Evolutionary conservation across 2,797 vertebrate genomes (phyloP).

Genomic region (Cossypha niveicapilla): DNA sequence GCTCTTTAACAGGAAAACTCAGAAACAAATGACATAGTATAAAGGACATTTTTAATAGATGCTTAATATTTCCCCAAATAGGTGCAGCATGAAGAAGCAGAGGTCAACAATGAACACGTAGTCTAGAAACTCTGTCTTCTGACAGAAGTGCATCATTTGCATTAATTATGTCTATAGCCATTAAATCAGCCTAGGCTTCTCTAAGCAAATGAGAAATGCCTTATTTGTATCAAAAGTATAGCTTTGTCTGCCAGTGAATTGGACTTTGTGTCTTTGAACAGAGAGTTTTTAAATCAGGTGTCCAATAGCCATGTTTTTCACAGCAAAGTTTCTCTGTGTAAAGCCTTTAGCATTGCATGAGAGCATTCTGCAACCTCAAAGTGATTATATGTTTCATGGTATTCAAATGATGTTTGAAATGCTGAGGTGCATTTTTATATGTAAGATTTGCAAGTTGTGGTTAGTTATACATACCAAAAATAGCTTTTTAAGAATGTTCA

Average conservation of each 20-base stretch:
- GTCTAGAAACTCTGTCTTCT: background rate
- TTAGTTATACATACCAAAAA: background rate
- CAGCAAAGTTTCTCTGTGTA: background rate
- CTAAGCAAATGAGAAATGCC: background rate
- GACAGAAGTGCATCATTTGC: background rate
- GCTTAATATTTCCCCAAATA: background rate
- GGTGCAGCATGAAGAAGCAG: background rate
- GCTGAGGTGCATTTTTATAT: background rate
- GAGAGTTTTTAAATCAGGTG: background rate
- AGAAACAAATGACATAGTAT: background rate
- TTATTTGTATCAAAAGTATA: background rate
- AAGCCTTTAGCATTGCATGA: background rate
- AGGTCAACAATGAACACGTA: fast-evolving
- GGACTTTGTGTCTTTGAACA: background rate
- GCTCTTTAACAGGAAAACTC: background rate
- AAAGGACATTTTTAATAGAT: background rate
- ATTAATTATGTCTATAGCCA: background rate
- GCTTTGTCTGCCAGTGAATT: background rate
- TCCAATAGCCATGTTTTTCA: background rate
- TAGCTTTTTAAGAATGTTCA: background rate
- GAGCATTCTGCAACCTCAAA: background rate
- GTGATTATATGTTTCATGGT: background rate
- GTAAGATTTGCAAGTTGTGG: background rate
- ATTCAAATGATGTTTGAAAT: background rate
- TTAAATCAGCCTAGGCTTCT: background rate